Conservation (phyloP, 2,797 vertebrate genomes). For the Columba guinea region DNA sequence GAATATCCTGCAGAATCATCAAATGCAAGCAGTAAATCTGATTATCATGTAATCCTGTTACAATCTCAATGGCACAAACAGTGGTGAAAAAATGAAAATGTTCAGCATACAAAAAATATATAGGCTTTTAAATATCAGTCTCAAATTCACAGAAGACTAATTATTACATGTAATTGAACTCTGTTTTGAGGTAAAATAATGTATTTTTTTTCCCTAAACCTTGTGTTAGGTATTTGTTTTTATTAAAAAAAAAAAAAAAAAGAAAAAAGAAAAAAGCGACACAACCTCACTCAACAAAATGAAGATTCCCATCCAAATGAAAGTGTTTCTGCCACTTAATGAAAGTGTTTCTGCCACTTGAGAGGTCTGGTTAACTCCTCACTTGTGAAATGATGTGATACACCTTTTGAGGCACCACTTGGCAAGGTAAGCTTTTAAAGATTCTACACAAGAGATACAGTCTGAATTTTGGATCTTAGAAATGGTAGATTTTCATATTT, state of each 20-base stretch:
- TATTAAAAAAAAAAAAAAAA: neutral
- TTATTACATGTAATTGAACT: neutral
- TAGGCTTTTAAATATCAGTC: neutral
- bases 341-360: neutral
- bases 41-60: neutral
- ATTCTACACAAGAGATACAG: neutral
- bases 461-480: neutral
- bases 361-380: neutral
- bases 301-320: neutral
- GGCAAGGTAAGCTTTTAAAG: neutral
- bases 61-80: neutral
- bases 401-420: neutral
- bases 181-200: neutral
- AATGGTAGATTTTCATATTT: neutral
- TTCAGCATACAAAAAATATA: neutral
- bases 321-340: neutral
- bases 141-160: neutral
- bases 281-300: neutral
- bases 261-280: neutral
- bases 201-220: neutral
- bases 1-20: conserved; percentile 67
- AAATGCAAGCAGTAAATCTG: conserved; percentile 9
- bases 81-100: neutral
- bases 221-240: neutral
- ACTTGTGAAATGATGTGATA: neutral